Evolutionary conservation across 2,797 vertebrate genomes (phyloP).

Genomic region (Micropoecilia bifurca): DNA sequence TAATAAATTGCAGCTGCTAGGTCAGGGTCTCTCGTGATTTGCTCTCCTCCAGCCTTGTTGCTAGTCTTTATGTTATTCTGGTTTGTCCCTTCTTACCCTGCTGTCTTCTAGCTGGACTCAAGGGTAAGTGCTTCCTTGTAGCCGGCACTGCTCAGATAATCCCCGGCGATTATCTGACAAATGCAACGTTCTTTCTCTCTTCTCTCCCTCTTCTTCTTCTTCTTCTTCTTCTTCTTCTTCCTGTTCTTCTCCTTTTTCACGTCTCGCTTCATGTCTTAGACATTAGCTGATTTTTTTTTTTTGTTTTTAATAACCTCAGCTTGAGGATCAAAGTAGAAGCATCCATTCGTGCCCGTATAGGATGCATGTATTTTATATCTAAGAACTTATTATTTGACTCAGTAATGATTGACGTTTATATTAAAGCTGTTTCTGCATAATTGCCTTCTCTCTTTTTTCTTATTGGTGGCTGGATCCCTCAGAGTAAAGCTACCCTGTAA

Average conservation of each 20-base stretch:
- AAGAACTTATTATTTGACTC: conserved; percentile 77
- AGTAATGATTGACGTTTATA: conserved; percentile 70
- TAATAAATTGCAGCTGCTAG: conserved; percentile 94
- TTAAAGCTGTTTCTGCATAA: conserved; percentile 91
- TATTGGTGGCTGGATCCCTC: conserved; percentile 92
- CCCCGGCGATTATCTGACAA: conserved; percentile 99
- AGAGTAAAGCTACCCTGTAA: conserved; percentile 88
- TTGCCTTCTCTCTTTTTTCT: conserved; percentile 99
- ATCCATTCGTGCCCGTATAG: conserved; percentile 94
- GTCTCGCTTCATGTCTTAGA: conserved; percentile 98
- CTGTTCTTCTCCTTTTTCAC: conserved; percentile 81
- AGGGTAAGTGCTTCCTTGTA: conserved; percentile 99
- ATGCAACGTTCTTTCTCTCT: conserved; percentile 96
- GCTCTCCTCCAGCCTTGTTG: conserved; percentile 99
- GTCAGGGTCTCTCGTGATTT: conserved; percentile 97
- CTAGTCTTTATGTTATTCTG: conserved; percentile 99
- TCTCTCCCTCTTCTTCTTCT: conserved; percentile 79
- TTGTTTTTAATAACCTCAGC: conserved; percentile 87
- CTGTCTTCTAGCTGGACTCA: conserved; percentile 99
- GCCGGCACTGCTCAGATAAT: conserved; percentile 99
- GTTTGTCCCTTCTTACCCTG: conserved; percentile 99
- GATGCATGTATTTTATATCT: conserved; percentile 91
- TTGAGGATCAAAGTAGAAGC: conserved; percentile 90
- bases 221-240: conserved; percentile 69
- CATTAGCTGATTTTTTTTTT: conserved; percentile 87